phyloP scores from a whole-genome alignment of 2,113 vertebrate genomes.

The Felis catus region DNA sequence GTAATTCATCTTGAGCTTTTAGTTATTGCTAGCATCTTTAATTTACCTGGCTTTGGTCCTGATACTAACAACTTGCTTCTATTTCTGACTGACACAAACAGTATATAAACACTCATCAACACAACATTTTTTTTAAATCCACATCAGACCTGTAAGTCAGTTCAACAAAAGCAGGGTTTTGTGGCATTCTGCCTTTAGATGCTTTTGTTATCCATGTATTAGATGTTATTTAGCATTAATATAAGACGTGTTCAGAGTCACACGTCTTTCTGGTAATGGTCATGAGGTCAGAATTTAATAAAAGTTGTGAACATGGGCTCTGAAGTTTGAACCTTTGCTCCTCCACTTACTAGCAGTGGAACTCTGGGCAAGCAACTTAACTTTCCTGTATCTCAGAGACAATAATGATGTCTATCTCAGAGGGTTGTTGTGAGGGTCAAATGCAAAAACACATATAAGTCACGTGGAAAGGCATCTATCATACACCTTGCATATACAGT shows the following conservation, averaged over 20 bases:
- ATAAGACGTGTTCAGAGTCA: constrained; percentile 45
- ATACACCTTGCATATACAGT: background rate
- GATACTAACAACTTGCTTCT: constrained; percentile 59
- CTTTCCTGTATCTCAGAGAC: background rate
- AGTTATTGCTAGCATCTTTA: constrained; percentile 70
- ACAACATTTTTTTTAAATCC: constrained; percentile 71
- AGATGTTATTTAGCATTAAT: constrained; percentile 57
- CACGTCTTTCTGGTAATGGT: background rate
- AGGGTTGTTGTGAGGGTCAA: background rate
- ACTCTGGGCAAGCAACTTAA: background rate
- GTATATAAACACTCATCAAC: constrained; percentile 72
- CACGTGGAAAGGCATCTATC: background rate
- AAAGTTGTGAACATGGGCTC: background rate
- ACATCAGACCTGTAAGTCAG: constrained; percentile 64
- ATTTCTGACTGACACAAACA: constrained; percentile 73
- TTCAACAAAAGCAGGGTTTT: constrained; percentile 74
- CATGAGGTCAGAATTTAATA: constrained; percentile 21
- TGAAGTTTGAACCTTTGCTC: constrained; percentile 19
- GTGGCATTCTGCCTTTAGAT: constrained; percentile 69
- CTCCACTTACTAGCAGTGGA: background rate
- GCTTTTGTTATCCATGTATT: constrained; percentile 47
- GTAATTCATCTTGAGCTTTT: constrained; percentile 62
- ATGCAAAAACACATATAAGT: background rate
- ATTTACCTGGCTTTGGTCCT: constrained; percentile 73
- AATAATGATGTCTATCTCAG: background rate